Conservation (phyloP, 2,797 vertebrate genomes). For the Denticeps clupeoides region DNA sequence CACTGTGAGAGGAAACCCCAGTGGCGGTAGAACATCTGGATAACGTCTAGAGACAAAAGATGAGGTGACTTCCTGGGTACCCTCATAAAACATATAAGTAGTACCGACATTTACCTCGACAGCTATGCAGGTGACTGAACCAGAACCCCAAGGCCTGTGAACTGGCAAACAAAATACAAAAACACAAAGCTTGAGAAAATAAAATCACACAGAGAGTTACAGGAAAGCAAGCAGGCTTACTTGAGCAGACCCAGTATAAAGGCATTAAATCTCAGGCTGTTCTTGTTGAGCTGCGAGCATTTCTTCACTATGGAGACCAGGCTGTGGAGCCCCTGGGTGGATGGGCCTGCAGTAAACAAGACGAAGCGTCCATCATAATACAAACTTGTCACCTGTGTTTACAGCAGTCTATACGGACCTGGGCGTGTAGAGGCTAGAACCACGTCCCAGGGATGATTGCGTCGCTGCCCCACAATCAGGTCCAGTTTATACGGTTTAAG, state of each 20-base stretch:
- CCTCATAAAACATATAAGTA: background rate
- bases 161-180: slow-evolving; percentile 52
- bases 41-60: slow-evolving; percentile 55
- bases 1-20: slow-evolving; percentile 81
- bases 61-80: background rate
- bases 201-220: background rate
- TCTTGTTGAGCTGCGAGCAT: slow-evolving; percentile 69
- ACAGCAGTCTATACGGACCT: slow-evolving; percentile 48
- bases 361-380: background rate
- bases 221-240: slow-evolving; percentile 51
- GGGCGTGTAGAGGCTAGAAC: slow-evolving; percentile 79
- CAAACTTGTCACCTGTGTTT: background rate
- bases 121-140: slow-evolving; percentile 83
- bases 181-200: too few species aligned
- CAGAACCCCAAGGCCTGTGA: slow-evolving; percentile 86
- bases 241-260: slow-evolving; percentile 93
- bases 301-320: slow-evolving; percentile 75
- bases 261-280: slow-evolving; percentile 79
- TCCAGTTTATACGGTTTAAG: slow-evolving; percentile 84
- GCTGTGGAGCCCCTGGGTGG: slow-evolving; percentile 71
- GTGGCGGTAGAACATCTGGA: slow-evolving; percentile 75
- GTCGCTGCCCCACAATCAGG: slow-evolving; percentile 78
- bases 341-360: slow-evolving; percentile 61
- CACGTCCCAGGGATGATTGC: slow-evolving; percentile 79
- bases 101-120: slow-evolving; percentile 62